phyloP scores from a whole-genome alignment of 2,113 vertebrate genomes.

The Rhineura floridana region DNA sequence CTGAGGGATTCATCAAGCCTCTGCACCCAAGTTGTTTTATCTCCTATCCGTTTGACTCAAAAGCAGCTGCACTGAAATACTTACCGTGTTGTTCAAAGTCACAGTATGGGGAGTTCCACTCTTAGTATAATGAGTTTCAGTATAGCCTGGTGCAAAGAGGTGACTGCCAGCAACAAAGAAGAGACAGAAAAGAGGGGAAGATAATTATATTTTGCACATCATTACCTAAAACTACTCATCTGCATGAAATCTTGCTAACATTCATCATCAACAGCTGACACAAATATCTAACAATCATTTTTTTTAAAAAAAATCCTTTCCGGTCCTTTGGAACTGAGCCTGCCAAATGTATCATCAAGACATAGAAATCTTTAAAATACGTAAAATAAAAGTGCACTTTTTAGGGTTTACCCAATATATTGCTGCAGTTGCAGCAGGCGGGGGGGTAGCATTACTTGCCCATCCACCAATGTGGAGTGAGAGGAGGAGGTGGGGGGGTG shows the following conservation, averaged over 20 bases:
- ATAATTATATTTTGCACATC: slow-evolving; percentile 1
- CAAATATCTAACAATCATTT: neutral
- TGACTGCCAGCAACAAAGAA: slow-evolving; percentile 75
- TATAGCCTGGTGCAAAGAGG: slow-evolving; percentile 88
- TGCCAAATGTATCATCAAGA: neutral
- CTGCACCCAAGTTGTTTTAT: neutral
- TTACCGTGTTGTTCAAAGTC: slow-evolving; percentile 79
- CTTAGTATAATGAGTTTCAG: slow-evolving; percentile 86
- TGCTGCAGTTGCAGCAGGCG: neutral
- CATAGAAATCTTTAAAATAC: neutral
- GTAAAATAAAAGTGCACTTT: neutral
- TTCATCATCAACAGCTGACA: neutral
- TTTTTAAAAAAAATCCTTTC: neutral
- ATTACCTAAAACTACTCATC: neutral
- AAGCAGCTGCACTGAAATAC: slow-evolving; percentile 54
- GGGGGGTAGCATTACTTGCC: too few species aligned
- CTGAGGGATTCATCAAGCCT: neutral
- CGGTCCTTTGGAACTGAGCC: too few species aligned
- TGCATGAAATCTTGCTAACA: neutral
- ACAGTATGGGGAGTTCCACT: slow-evolving; percentile 76
- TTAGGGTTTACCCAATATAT: neutral
- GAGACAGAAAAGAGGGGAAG: neutral
- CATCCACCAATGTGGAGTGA: too few species aligned
- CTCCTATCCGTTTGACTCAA: too few species aligned
- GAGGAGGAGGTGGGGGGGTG: too few species aligned